phyloP scores from a whole-genome alignment of 2,797 vertebrate species.

The Halcyon chelicuti region DNA sequence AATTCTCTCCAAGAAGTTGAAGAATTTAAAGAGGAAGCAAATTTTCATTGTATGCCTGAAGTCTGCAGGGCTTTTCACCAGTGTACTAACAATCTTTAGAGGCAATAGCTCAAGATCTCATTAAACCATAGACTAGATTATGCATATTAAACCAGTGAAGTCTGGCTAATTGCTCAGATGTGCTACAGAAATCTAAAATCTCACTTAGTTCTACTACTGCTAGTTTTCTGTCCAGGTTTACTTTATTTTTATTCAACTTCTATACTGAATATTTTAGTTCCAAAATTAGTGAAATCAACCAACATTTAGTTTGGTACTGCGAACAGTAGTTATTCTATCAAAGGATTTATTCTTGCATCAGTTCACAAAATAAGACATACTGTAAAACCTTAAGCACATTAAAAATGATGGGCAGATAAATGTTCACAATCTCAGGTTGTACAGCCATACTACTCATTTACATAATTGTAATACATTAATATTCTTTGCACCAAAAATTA shows the following conservation, averaged over 20 bases:
- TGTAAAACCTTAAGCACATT: background rate
- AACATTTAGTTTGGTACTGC: background rate
- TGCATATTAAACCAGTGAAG: background rate
- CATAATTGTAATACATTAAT: background rate
- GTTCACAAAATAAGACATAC: background rate
- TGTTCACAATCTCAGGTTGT: background rate
- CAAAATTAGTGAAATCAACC: background rate
- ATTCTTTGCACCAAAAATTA: background rate
- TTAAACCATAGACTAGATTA: background rate
- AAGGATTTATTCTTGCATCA: background rate
- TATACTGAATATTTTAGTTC: background rate
- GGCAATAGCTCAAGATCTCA: background rate
- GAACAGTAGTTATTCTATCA: background rate
- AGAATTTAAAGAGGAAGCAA: background rate
- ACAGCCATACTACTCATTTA: background rate
- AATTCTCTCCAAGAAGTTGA: background rate
- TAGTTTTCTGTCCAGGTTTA: background rate
- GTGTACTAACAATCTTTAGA: background rate
- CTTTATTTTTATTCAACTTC: background rate
- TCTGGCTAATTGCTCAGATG: background rate
- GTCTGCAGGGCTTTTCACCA: background rate
- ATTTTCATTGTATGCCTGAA: background rate
- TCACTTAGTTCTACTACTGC: background rate
- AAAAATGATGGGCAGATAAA: background rate
- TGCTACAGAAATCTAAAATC: background rate